These are phyloP conservation scores for Tachysurus vachellii DNA, from an alignment of 2,113 vertebrate genomes.

Conservation along the genomic window DNA sequence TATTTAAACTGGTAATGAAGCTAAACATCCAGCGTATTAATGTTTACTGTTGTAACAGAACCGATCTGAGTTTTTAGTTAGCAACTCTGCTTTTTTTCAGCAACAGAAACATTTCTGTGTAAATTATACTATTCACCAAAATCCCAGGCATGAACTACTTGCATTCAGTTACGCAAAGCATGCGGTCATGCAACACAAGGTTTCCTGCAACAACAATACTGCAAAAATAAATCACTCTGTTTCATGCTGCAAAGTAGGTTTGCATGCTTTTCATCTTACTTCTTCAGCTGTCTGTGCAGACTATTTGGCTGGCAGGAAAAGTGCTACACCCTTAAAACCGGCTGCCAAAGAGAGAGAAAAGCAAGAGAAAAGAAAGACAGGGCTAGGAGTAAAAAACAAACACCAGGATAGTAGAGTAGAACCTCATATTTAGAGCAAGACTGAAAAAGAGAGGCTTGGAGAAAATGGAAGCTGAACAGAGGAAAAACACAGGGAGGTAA, in stretches of 20 bases:
- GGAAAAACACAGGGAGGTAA: background rate
- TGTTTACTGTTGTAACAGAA: no score
- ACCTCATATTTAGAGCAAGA: background rate
- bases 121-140: background rate
- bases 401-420: constrained; percentile 11
- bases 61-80: no score
- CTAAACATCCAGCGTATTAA: no score
- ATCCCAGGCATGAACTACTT: background rate
- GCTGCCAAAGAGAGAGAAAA: constrained; percentile 82
- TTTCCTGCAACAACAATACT: background rate
- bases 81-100: background rate
- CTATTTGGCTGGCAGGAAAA: constrained; percentile 83
- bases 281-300: constrained; percentile 79
- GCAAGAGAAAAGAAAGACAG: constrained; percentile 70
- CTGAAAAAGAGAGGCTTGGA: background rate
- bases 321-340: constrained; percentile 88
- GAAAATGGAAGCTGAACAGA: background rate
- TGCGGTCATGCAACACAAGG: constrained; percentile 39
- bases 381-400: constrained; percentile 20
- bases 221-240: background rate
- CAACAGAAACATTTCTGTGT: background rate
- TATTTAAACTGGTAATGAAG: background rate
- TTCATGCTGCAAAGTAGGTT: constrained; percentile 70
- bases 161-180: constrained; percentile 26
- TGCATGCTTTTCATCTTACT: constrained; percentile 76